phyloP scores from a whole-genome alignment of 2,113 vertebrate species.

The Guaruba guarouba region DNA sequence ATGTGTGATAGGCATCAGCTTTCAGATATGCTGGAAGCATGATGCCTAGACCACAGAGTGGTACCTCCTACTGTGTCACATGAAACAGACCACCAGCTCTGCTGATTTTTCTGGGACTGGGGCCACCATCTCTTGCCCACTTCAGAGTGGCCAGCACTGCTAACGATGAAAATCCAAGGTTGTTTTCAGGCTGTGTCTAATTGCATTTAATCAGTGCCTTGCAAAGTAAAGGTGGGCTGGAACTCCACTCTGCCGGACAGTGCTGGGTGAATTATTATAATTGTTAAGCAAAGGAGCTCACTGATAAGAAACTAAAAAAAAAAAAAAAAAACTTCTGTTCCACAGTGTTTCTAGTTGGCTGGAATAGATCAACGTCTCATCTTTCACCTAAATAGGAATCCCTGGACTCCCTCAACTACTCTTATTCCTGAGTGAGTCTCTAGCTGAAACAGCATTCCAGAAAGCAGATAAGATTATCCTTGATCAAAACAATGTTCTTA shows the following conservation, averaged over 20 bases:
- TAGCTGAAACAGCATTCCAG: conserved; percentile 55
- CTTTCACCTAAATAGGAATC: conserved; percentile 52
- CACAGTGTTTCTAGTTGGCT: conserved; percentile 16
- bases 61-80: neutral
- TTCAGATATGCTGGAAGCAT: neutral
- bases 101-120: neutral
- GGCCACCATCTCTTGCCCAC: neutral
- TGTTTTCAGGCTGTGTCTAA: neutral
- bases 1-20: neutral
- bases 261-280: neutral
- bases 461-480: conserved; percentile 53
- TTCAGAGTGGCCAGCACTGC: neutral
- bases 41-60: neutral
- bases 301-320: neutral
- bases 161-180: neutral
- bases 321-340: conserved; percentile 3
- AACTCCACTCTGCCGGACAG: neutral
- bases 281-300: neutral
- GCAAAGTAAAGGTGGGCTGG: neutral
- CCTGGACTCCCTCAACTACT: conserved; percentile 22
- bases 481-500: conserved; percentile 48
- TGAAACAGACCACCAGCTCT: neutral
- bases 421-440: conserved; percentile 5
- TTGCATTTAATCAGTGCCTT: neutral
- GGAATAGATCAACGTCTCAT: conserved; percentile 13